Evolutionary conservation across 2,113 vertebrate species (phyloP).

Genomic region (Myiozetetes cayanensis): DNA sequence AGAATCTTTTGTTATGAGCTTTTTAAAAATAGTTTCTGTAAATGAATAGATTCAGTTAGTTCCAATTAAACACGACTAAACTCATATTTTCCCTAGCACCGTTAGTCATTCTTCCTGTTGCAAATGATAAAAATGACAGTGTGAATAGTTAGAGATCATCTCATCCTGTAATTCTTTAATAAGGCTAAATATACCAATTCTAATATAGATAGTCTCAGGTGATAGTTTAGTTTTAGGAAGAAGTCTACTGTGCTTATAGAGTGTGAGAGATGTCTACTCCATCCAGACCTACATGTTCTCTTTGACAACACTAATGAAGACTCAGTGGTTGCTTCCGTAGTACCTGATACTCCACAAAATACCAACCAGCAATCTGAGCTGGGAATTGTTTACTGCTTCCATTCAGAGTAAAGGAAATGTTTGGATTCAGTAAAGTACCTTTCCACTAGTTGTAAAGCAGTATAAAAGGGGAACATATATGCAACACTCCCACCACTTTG

Average conservation of each 20-base stretch:
- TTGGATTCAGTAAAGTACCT: background rate
- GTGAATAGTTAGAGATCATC: background rate
- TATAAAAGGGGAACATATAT: background rate
- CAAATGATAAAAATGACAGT: background rate
- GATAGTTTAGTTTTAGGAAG: background rate
- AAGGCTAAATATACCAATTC: background rate
- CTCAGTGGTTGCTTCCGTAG: background rate
- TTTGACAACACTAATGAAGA: background rate
- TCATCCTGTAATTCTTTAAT: background rate
- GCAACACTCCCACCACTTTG: rapidly evolving
- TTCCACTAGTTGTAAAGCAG: background rate
- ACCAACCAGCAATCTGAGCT: background rate
- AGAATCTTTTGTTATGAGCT: background rate
- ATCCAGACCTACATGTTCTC: background rate
- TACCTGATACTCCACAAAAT: background rate
- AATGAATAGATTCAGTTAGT: background rate
- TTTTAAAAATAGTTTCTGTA: background rate
- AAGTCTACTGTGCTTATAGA: background rate
- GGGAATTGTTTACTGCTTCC: background rate
- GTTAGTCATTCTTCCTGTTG: background rate
- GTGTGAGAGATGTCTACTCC: background rate
- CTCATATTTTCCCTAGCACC: background rate
- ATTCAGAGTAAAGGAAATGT: background rate
- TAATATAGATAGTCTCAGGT: background rate
- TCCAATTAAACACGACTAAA: background rate